Evolutionary conservation across 2,888 invertebrate genomes (phyloP).

Genomic region (Lithophane ornitopus): DNA sequence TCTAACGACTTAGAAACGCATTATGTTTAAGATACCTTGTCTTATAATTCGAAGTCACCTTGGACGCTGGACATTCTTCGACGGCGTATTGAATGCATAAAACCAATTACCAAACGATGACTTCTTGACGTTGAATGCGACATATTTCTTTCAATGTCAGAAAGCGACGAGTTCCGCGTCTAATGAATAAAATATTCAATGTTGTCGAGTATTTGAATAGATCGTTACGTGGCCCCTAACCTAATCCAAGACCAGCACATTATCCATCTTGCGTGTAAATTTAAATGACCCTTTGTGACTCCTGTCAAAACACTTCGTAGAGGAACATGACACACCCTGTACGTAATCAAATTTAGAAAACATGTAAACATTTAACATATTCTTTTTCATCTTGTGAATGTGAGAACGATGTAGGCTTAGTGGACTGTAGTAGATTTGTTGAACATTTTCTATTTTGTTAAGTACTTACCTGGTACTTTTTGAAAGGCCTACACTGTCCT

Average conservation of each 20-base stretch:
- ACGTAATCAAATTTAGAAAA: constrained; percentile 56
- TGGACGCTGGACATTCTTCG: constrained; percentile 49
- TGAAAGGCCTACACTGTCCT: too few relatives aligned
- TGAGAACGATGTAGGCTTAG: too few relatives aligned
- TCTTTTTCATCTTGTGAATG: too few relatives aligned
- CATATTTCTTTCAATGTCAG: constrained; percentile 69
- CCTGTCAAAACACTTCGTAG: constrained; percentile 63
- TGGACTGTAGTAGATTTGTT: too few relatives aligned
- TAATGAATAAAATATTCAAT: constrained; percentile 82
- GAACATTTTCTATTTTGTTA: too few relatives aligned
- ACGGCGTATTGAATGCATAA: constrained; percentile 67
- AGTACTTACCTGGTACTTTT: too few relatives aligned
- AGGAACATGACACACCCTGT: constrained; percentile 46
- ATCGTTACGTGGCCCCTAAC: constrained; percentile 78
- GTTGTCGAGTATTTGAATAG: constrained; percentile 79
- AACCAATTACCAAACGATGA: constrained; percentile 72
- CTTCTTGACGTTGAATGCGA: constrained; percentile 66
- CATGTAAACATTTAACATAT: constrained; percentile 43
- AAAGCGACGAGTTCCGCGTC: constrained; percentile 65
- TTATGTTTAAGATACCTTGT: constrained; percentile 57
- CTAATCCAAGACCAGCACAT: constrained; percentile 68
- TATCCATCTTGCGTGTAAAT: constrained; percentile 73
- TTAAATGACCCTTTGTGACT: constrained; percentile 80
- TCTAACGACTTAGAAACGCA: constrained; percentile 66
- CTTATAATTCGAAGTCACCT: constrained; percentile 55